Evolutionary conservation across 2,113 vertebrate species (phyloP), one percentile per base, ranked within the genome.

Genomic region (Chlorodrepanis virens): DNA sequence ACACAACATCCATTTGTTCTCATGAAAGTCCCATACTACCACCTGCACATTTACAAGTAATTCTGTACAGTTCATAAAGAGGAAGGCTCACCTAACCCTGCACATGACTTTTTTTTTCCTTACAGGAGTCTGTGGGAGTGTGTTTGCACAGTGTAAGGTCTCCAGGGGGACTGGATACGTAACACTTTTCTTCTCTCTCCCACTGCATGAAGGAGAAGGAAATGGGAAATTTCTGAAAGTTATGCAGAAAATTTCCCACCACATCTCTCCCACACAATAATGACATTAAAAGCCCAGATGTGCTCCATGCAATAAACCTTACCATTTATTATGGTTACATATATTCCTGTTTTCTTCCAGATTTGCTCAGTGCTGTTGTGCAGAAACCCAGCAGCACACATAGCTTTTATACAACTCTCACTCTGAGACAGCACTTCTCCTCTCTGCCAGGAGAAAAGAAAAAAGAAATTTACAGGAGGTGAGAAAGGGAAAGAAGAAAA

Each of bases 141-240:
- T 64, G 29, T 50, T 52, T 72, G 28, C 6, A 4, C 14, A 42
- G 8, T 6, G 6, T 68, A 35, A 80, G 27, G 9, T 39, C 18
- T 52, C 57, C 25, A 54, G 52, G 4, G n/a, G 13, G 8, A 29
- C 24, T 3, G 1, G 14, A 6, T 42, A 60, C 0, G 0, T 39
- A 65, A 49, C 39, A 71, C 18, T 83, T 72, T 83, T 52, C 29
- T 76, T 42, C 65, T 18, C 25, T 71, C 40, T 83, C 39, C 63
- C 25, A 33, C 19, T 70, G 40, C 11, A 0, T 22, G 10, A 35
- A 59, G 37, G 5, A 83, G 61, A 83, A 90, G 40, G 39, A 69
- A 64, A 69, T 29, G 50, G 31, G 37, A 64, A 35, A 65, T 77
- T 64, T 81, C 50, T 65, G 69, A 14, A 65, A 27, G 29, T 78